These are phyloP conservation scores for Virgularia gustaviana DNA, from an alignment of 92 coral and sea anemone species.

Conservation along the genomic window DNA sequence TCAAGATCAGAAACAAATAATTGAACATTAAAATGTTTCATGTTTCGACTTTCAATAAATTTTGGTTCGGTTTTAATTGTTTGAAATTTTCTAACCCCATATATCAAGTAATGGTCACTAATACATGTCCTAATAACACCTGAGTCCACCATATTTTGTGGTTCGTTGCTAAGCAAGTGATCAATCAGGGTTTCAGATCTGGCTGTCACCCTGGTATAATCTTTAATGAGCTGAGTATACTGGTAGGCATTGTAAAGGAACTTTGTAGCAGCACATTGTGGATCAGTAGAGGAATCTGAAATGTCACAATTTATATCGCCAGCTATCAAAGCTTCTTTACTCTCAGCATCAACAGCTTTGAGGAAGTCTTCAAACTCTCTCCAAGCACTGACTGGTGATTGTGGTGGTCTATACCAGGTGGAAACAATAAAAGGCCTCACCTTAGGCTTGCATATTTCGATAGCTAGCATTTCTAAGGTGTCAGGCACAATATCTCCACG, in stretches of 20 bases:
- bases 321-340: slow-evolving; percentile 1
- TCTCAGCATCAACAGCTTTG: neutral
- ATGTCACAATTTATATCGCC: slow-evolving; percentile 13
- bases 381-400: neutral
- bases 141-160: slow-evolving; percentile 8
- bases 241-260: slow-evolving; percentile 16
- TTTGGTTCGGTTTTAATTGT: slow-evolving; percentile 1
- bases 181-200: slow-evolving; percentile 8
- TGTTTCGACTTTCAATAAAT: slow-evolving; percentile 4
- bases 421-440: slow-evolving; percentile 5
- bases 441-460: slow-evolving; percentile 14
- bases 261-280: neutral
- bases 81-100: slow-evolving; percentile 18
- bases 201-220: slow-evolving; percentile 17
- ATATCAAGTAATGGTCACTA: slow-evolving; percentile 21
- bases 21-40: neutral
- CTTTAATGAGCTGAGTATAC: slow-evolving; percentile 9
- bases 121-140: slow-evolving; percentile 8
- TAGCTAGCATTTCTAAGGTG: slow-evolving; percentile 9
- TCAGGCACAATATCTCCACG: slow-evolving; percentile 5
- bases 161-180: slow-evolving; percentile 4
- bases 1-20: neutral
- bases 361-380: slow-evolving; percentile 13
- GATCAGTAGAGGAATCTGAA: neutral
- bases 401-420: slow-evolving; percentile 29